Evolutionary conservation across 2,888 invertebrate genomes (phyloP).

Genomic region (Mesoligia furuncula): DNA sequence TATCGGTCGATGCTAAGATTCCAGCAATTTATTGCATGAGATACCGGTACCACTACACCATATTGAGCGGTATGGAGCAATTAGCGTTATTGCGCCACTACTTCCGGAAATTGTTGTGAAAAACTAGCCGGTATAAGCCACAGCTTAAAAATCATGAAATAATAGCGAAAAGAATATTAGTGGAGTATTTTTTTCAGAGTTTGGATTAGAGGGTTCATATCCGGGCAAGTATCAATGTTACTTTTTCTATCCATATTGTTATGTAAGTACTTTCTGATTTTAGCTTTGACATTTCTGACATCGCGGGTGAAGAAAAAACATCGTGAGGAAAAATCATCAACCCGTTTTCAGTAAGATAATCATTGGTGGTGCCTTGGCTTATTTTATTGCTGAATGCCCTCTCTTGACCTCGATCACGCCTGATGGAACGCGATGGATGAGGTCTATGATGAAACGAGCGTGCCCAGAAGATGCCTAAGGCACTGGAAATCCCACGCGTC

Average conservation of each 20-base stretch:
- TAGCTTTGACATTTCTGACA: neutral
- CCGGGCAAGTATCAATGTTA: neutral
- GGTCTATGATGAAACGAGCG: too few species aligned
- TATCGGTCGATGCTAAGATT: conserved; percentile 1
- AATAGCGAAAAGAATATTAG: neutral
- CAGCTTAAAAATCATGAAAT: neutral
- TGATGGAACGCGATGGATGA: too few species aligned
- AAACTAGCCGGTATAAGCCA: neutral
- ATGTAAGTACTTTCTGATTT: neutral
- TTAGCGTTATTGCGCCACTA: neutral
- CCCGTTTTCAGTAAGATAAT: neutral
- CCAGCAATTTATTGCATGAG: conserved; percentile 3
- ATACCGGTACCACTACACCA: neutral
- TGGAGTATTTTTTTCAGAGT: neutral
- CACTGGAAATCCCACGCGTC: too few species aligned
- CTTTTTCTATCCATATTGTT: neutral
- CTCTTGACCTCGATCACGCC: too few species aligned
- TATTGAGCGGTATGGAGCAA: neutral
- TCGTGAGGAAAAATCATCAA: neutral
- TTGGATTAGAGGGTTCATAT: neutral
- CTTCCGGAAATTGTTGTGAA: neutral
- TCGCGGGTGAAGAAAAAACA: neutral
- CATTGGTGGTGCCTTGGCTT: too few species aligned
- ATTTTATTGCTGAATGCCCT: too few species aligned
- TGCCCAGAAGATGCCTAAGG: too few species aligned